A percentile compares a stretch with the other conserved stretches of the same genome.
Conservation (phyloP, 2,797 vertebrate genomes). For the Ctenosaura bakeri region DNA sequence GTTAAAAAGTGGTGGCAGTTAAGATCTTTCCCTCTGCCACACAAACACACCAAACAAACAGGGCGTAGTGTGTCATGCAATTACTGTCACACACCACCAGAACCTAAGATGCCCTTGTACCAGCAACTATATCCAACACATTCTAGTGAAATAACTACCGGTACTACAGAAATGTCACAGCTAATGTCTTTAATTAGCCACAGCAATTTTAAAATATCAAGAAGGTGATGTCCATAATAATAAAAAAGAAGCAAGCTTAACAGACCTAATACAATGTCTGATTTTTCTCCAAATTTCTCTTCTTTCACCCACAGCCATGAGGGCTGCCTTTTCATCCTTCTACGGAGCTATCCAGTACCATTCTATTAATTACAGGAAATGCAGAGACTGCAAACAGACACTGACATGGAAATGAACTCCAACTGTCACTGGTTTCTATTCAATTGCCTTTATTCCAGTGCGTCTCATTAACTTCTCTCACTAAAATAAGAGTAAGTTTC, state of each 20-base stretch:
- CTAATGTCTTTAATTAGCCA: neutral
- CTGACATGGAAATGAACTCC: neutral
- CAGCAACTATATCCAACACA: neutral
- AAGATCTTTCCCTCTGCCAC: no score
- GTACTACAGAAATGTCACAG: neutral
- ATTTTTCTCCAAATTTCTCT: neutral
- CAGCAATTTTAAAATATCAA: neutral
- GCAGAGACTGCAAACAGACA: neutral
- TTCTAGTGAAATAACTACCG: neutral
- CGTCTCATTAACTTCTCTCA: neutral
- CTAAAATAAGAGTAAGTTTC: neutral
- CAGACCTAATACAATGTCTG: neutral
- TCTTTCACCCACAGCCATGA: neutral
- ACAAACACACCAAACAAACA: no score
- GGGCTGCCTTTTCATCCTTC: neutral
- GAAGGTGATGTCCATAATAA: neutral
- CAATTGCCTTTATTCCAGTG: slow-evolving; percentile 2
- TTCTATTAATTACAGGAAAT: slow-evolving; percentile 8
- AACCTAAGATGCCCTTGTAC: neutral
- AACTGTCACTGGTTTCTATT: neutral
- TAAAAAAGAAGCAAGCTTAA: neutral
- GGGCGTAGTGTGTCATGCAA: neutral
- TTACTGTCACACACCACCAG: neutral
- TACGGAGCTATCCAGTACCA: neutral
- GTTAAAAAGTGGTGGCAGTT: no score